Evolutionary conservation across 2,113 vertebrate species (phyloP), one percentile per base, ranked within the genome.

Genomic region (Carettochelys insculpta): DNA sequence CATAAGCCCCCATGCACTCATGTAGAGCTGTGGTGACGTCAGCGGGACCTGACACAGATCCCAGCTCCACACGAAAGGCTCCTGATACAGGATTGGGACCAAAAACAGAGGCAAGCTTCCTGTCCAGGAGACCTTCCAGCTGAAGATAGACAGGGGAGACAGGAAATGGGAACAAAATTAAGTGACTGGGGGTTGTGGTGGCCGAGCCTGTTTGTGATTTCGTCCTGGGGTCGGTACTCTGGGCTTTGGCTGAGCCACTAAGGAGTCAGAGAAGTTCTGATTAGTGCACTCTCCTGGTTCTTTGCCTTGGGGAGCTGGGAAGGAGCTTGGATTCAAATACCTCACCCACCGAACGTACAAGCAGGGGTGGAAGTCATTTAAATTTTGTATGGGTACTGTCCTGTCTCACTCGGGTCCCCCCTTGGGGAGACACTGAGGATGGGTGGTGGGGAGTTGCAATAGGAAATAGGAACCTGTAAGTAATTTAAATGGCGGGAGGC

Each of bases 271-370:
- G 92, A 77, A 79, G 77, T 29, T 87, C 84, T 94, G 88, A 94
- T 85, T 81, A 93, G 91, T 61, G 80, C 94, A 94, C 56, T 97
- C 93, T 92, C 94, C 94, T 93, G 95, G 85, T 68, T 85, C 86
- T 84, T 86, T 85, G 78, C 84, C 56, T 80, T 61, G 34, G 41
- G 61, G 88, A 90, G 71, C 54, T 24, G 45, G 51, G 48, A 79
- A 87, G 95, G 86, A 38, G 43, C 90, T 97, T 95, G 94, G 94
- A 97, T 93, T 90, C 80, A 84, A 83, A 38, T 93, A 41, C 95
- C 94, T 61, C 92, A 93, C 85, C 65, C 54, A 68, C 71, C 88
- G 58, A 78, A 90, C 87, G 80, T 78, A 41, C 75, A 87, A 76
- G 88, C 86, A 16, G n/a, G n/a, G n/a, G n/a, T n/a, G n/a, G n/a